Evolutionary conservation across 1,140 invertebrate genomes (phyloP), one percentile per base, ranked within the genome.

Genomic region (Dreissena polymorpha): DNA sequence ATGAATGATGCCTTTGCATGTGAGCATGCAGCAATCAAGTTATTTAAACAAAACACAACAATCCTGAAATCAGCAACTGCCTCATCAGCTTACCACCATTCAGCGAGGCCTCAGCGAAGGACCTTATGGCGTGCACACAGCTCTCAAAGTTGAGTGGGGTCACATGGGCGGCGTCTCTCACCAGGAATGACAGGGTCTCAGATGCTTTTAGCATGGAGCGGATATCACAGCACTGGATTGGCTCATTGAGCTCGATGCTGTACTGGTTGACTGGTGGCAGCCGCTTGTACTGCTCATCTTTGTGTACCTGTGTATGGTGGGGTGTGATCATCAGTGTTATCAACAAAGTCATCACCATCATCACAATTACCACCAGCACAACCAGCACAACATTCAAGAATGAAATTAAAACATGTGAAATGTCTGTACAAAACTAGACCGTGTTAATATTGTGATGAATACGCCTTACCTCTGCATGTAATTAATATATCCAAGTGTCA

Each of bases 161-260:
- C 16, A 99, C 97, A 91, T 99, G 98, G 27, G 97, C 98, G 39
- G 98, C 96, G 93, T 99, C 98, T 73, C 98, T 94, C 0, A 99
- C 96, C 29, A 99, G 94, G 91, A 99, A 98, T 1, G 96, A 96
- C 8, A 99, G 93, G 77, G 97, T 98, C 89, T 99, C 98, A 91
- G 96, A 97, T 88, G 97, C 98, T 91, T 98, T 98, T 14, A 97
- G 94, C 8, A 98, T 94, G 0, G 97, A 95, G 84, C 95, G 95
- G 0, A 96, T 95, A 89, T 98, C 96, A 92, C 98, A 97, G 0
- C 95, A 94, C 75, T 95, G 93, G 0, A 98, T 87, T 49, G 93
- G 92, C 89, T 97, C 95, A 27, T 95, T 92, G 39, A 95, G 92
- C 29, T 95, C 94, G 79, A 96, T 95, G 67, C 94, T 95, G 88